Base-by-base conservation (phyloP, 2,113 vertebrate genomes). In the Lates calcarifer region DNA sequence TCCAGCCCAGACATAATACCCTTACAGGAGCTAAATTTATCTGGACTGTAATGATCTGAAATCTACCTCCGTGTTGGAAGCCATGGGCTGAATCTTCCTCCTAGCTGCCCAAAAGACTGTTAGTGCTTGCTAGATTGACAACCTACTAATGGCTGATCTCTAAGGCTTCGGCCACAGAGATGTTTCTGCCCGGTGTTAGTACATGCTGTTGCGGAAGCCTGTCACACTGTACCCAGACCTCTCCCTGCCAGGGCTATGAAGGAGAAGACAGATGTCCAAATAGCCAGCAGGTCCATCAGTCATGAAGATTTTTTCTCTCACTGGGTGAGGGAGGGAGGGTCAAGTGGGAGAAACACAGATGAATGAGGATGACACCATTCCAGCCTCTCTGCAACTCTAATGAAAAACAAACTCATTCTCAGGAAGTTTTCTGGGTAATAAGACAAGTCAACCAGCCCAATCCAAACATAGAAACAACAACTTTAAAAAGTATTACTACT, bases 201-300 rank as follows among this genome's bases (percentile, higher is more conserved):
- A 83, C 92, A 90, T 73, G 83, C n/a, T n/a, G n/a, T n/a, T n/a
- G n/a, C 45, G 24, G 70, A 87, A 81, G 88, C 85, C 91, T 91
- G 92, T 92, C 91, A 93, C 87, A 83, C 82, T 85, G 86, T 90
- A 88, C 65, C 75, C 68, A 75, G 86, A 85, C 80, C 79, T 89
- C 82, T 88, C 65, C 53, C 84, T 89, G 89, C 66, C 83, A 68
- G 79, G 69, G 73, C 78, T 88, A 84, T 83, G 89, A 91, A 86
- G 76, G 83, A 83, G 75, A 85, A 90, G 93, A 92, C 93, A 92
- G 86, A 94, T 93, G 93, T 94, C 93, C 90, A 93, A 92, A 93
- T 75, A 91, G 79, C 85, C 91, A 66, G 83, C 74, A 90, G 90
- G 86, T 90, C 87, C 89, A 91, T 94, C 93, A 91, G 82, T 95